Percentiles rank a stretch among this genome's conserved stretches.
Evolutionary conservation across 2,797 vertebrate species (phyloP).

Genomic region (Neomorphus geoffroyi): DNA sequence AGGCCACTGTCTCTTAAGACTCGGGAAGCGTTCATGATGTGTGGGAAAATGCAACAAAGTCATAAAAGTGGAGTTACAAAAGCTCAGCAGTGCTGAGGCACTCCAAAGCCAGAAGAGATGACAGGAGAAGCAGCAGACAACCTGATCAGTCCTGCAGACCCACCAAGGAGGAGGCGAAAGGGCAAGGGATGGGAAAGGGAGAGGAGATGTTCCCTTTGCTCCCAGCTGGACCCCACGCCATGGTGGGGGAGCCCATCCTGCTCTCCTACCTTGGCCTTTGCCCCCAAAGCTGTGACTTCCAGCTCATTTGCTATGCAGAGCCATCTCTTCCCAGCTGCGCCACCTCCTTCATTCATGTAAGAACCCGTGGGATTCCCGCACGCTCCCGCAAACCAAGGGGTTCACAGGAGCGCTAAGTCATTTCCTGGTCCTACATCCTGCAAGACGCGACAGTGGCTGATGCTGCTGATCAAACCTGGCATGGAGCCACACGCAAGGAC

Average conservation of each 20-base stretch:
- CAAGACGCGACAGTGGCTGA: not conserved
- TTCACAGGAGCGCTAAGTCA: not conserved
- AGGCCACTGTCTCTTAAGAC: not conserved
- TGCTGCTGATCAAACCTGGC: constrained; percentile 33
- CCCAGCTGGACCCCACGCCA: not conserved
- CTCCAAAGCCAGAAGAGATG: not conserved
- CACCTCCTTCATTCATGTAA: rapidly evolving
- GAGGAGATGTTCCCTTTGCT: not conserved
- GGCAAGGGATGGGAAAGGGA: not conserved
- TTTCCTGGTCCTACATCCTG: not conserved
- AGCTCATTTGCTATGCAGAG: not conserved
- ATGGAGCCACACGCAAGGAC: constrained; percentile 4
- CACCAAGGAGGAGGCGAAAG: not conserved
- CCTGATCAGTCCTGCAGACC: not conserved
- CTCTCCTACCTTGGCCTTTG: not conserved
- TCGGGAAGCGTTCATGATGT: not conserved
- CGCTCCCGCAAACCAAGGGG: not conserved
- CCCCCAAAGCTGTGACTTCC: not conserved
- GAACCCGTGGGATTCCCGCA: not conserved
- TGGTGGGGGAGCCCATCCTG: not conserved
- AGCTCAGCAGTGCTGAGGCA: not conserved
- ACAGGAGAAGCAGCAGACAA: not conserved
- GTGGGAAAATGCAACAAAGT: not conserved
- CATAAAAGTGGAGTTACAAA: not conserved
- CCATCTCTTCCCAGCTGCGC: not conserved